Evolutionary conservation across 2,113 vertebrate species (phyloP), one percentile per base, ranked within the genome.

Genomic region (Mobula hypostoma): DNA sequence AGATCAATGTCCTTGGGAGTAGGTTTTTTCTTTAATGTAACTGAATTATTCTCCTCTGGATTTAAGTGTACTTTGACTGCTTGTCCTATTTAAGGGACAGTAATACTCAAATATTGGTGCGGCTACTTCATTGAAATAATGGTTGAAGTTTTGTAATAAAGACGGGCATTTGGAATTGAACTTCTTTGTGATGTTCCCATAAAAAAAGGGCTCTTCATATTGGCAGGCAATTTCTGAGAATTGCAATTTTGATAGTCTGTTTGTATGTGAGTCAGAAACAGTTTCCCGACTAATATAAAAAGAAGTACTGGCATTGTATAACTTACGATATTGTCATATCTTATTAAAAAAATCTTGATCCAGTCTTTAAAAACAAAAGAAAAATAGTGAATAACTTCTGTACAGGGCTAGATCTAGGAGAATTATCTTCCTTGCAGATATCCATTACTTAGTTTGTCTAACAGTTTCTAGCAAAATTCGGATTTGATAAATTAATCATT

Each of bases 71-170:
- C 11, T 74, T 93, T 76, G 68, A 40, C n/a, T 48, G 32, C 91
- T 56, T 74, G 70, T 93, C 70, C 91, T 93, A 93, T 74, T 93
- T 93, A 48, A 93, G 36, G 36, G 91, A 74, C 21, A 74, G 32
- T 56, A 56, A 93, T 11, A 93, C 19, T 92, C 70, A 93, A 74
- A 48, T 93, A 56, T 93, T 21, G 74, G 24, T 76, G 90, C 32
- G 12, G 27, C 29, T 48, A 14, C 24, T 48, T 72, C 27, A 48
- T 74, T 74, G 27, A 93, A 76, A 93, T 74, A 93, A 92, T 70
- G 61, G 90, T 92, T 40, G 15, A 72, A 40, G 32, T 87, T 27
- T 48, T 56, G 17, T 40, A 83, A 48, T 72, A 27, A 27, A 70
- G 70, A 7, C 27, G 27, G 74, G 74, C 32, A 74, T 27, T 40